Percentiles rank a stretch among this genome's conserved stretches.
These are phyloP conservation scores for Bombus haemorrhoidalis DNA, from an alignment of 1,140 invertebrate species.

Conservation along the genomic window DNA sequence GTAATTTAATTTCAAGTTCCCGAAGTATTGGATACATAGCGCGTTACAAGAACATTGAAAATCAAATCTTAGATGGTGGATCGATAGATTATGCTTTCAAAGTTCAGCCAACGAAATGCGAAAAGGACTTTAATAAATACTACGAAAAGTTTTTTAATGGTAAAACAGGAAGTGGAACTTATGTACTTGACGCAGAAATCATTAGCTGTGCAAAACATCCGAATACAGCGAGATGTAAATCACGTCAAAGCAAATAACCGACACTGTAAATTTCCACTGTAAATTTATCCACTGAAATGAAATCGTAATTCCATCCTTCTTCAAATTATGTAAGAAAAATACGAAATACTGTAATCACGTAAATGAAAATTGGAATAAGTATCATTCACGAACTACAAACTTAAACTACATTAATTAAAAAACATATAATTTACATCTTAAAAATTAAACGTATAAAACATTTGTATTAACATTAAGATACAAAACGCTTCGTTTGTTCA, in stretches of 20 bases:
- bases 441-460: too few relatives aligned
- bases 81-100: slow-evolving; percentile 1
- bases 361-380: too few relatives aligned
- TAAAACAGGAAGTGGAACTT: not conserved
- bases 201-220: not conserved
- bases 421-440: too few relatives aligned
- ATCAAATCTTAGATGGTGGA: not conserved
- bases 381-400: not conserved
- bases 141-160: not conserved
- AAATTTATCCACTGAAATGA: not conserved
- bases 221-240: slow-evolving; percentile 1
- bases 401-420: too few relatives aligned
- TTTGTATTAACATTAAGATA: too few relatives aligned
- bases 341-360: not conserved
- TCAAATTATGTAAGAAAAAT: not conserved
- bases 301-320: not conserved
- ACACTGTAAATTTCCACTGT: not conserved
- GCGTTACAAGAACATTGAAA: not conserved
- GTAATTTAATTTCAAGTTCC: slow-evolving; percentile 7
- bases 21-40: too few relatives aligned
- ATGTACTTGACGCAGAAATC: not conserved
- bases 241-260: not conserved
- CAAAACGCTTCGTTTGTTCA: too few relatives aligned
- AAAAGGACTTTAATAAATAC: slow-evolving; percentile 6
- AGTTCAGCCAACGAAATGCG: not conserved